phyloP scores from a whole-genome alignment of 2,797 vertebrate species.

The Rhincodon typus region DNA sequence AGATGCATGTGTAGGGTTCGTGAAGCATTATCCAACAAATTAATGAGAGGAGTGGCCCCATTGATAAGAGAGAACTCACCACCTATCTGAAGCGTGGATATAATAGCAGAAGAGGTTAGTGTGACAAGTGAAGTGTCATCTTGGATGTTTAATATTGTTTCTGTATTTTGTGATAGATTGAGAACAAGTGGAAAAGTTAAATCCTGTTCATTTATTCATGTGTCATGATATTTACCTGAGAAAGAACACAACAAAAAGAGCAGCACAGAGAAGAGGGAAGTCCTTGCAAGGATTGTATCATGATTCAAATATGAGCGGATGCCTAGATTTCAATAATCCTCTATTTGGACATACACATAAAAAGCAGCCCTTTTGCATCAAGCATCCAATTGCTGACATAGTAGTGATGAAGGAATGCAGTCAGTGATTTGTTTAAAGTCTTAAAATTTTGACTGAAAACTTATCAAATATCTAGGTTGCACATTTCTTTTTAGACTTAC shows the following conservation, averaged over 20 bases:
- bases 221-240: background rate
- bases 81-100: background rate
- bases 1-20: background rate
- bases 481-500: background rate
- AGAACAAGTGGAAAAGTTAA: background rate
- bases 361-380: background rate
- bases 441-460: background rate
- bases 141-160: background rate
- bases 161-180: background rate
- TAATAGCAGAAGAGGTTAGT: background rate
- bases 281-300: background rate
- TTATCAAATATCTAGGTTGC: background rate
- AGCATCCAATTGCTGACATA: background rate
- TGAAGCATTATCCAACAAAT: background rate
- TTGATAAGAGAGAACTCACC: background rate
- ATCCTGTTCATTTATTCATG: background rate
- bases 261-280: background rate
- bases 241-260: background rate
- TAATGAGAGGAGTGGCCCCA: background rate
- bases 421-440: background rate
- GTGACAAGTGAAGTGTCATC: background rate
- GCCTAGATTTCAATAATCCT: background rate
- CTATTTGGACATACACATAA: background rate
- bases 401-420: background rate
- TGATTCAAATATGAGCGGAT: background rate